A percentile compares a stretch with the other conserved stretches of the same genome.
These are phyloP conservation scores for Andricus grossulariae DNA, from an alignment of 1,140 invertebrate species.

Conservation along the genomic window DNA sequence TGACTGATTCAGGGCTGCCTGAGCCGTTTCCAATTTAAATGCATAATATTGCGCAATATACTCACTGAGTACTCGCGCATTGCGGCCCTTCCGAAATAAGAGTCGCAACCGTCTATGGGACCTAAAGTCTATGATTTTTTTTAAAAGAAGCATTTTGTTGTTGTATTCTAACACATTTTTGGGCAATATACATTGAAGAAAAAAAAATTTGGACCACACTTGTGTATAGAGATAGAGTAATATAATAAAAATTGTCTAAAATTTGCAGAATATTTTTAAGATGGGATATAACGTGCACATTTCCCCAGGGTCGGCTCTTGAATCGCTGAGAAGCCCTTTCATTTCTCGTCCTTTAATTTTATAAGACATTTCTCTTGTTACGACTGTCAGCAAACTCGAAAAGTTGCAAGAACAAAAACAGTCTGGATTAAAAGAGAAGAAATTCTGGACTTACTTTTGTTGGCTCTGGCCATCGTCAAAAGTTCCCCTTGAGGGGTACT, in stretches of 20 bases:
- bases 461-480: neutral
- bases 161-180: too few species aligned
- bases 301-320: slow-evolving; percentile 27
- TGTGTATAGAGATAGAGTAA: neutral
- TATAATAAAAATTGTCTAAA: neutral
- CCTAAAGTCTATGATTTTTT: too few species aligned
- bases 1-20: fast-evolving
- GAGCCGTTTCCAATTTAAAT: too few species aligned
- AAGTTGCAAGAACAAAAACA: slow-evolving; percentile 13
- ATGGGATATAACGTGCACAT: slow-evolving; percentile 23
- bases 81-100: too few species aligned
- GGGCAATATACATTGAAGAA: too few species aligned
- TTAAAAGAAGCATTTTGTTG: too few species aligned
- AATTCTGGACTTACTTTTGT: slow-evolving; percentile 15
- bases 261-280: slow-evolving; percentile 23
- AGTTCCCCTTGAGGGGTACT: neutral
- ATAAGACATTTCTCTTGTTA: slow-evolving; percentile 14
- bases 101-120: too few species aligned
- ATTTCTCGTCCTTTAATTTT: slow-evolving; percentile 15
- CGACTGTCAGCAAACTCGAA: neutral
- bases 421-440: slow-evolving; percentile 7
- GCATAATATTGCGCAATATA: too few species aligned
- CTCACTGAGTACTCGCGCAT: too few species aligned
- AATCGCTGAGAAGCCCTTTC: neutral
- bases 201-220: too few species aligned